Evolutionary conservation across 1,140 invertebrate species (phyloP), one percentile per base, ranked within the genome.

Genomic region (Belonocnema kinseyi): DNA sequence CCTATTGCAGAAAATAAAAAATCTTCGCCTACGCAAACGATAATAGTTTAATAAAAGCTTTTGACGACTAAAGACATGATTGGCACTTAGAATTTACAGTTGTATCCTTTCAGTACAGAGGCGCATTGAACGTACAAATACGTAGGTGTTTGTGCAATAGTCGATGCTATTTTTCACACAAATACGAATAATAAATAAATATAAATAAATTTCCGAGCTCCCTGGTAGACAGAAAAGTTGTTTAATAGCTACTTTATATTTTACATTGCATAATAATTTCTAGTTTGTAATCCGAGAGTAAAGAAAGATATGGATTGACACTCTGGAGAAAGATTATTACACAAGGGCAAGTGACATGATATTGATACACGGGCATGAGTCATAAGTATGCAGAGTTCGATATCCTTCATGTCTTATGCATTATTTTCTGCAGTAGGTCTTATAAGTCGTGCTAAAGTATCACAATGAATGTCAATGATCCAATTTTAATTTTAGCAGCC

Each of bases 371-470:
- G 17, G 53, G 10, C n/a, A 56, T 56, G 61, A 66, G 21, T 33
- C 61, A 66, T 66, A 16, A 46, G 40, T 66, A 16, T 66, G 61
- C 61, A 40, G 33, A 26, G 61, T 80, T 83, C 79, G 81, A 83
- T 83, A 80, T 83, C 75, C 77, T 83, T 83, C 78, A 83, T 80
- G 76, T 76, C 74, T 80, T 82, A 77, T 82, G 79, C 82, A 81
- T 84, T 85, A 83, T 85, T 58, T 66, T 66, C 40, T 46, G 61
- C 61, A 40, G 14, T 33, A 66, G 61, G 26, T 33, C 61, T 66
- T 66, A 33, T 66, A 66, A 66, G 61, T 66, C 61, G 61, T 66
- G 26, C 61, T 46, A 40, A 66, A 66, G 61, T 66, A n/a, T 66
- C 61, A 66, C 61, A 66, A 13, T 66, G 61, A 26, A 66, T 66